phyloP scores from a whole-genome alignment of 2,113 vertebrate genomes.

The Urocolius indicus region DNA sequence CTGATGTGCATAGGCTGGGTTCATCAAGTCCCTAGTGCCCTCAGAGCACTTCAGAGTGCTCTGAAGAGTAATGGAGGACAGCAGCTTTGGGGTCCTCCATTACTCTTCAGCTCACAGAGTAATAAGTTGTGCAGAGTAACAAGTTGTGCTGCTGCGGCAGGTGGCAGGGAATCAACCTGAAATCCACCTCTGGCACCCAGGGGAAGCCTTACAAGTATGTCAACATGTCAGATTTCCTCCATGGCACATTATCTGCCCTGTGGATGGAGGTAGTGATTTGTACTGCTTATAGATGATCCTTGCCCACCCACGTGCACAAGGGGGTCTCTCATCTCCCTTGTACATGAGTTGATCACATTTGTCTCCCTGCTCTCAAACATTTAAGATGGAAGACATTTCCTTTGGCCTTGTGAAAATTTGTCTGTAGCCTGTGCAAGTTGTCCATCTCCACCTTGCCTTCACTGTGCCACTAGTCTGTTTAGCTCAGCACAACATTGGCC shows the following conservation, averaged over 20 bases:
- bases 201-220: background rate
- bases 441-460: background rate
- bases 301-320: background rate
- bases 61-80: accelerated
- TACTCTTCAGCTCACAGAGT: background rate
- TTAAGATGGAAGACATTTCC: background rate
- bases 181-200: background rate
- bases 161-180: background rate
- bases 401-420: background rate
- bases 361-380: background rate
- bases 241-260: background rate
- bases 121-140: background rate
- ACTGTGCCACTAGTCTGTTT: background rate
- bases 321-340: background rate
- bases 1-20: accelerated
- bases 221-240: background rate
- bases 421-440: background rate
- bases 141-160: background rate
- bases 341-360: accelerated
- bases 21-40: background rate
- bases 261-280: accelerated
- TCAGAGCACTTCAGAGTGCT: background rate
- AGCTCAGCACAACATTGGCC: background rate
- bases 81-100: background rate
- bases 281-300: background rate